These are phyloP conservation scores for Phrynosoma blainvillii DNA, from an alignment of 2,113 vertebrate genomes.

Conservation along the genomic window DNA sequence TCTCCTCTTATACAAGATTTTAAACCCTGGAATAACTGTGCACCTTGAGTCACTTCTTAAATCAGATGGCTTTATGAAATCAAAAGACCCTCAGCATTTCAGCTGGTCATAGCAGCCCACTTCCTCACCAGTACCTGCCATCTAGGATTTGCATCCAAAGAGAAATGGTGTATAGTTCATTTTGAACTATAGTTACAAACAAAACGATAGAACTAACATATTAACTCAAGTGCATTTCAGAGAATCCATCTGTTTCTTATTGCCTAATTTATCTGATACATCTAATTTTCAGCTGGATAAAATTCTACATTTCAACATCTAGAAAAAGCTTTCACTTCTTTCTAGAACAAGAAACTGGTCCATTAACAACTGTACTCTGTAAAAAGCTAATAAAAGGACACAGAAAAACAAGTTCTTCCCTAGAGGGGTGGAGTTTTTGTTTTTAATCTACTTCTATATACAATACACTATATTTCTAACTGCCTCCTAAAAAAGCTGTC, in stretches of 20 bases:
- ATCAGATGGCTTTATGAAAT: too few relatives aligned
- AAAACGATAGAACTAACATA: constrained; percentile 41
- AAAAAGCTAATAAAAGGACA: constrained; percentile 34
- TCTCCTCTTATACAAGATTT: background rate
- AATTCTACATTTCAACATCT: constrained; percentile 44
- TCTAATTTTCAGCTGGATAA: constrained; percentile 43
- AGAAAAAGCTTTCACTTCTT: constrained; percentile 48
- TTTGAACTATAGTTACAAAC: constrained; percentile 1
- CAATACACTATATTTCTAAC: background rate
- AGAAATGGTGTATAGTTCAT: constrained; percentile 8
- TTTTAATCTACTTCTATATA: constrained; percentile 5
- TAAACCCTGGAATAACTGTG: too few relatives aligned
- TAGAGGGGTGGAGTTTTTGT: constrained; percentile 4
- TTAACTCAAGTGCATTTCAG: constrained; percentile 42
- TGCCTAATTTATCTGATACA: constrained; percentile 49
- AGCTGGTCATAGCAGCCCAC: background rate
- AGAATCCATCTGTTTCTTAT: constrained; percentile 52
- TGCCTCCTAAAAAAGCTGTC: constrained; percentile 2
- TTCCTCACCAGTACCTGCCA: too few relatives aligned
- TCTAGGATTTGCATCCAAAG: background rate
- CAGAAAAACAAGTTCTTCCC: constrained; percentile 34
- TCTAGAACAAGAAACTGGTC: constrained; percentile 41
- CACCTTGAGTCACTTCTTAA: background rate
- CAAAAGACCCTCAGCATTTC: background rate
- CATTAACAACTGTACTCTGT: constrained; percentile 24